Base-by-base conservation (phyloP, 2,797 vertebrate genomes). In the Aulostomus chinensis region DNA sequence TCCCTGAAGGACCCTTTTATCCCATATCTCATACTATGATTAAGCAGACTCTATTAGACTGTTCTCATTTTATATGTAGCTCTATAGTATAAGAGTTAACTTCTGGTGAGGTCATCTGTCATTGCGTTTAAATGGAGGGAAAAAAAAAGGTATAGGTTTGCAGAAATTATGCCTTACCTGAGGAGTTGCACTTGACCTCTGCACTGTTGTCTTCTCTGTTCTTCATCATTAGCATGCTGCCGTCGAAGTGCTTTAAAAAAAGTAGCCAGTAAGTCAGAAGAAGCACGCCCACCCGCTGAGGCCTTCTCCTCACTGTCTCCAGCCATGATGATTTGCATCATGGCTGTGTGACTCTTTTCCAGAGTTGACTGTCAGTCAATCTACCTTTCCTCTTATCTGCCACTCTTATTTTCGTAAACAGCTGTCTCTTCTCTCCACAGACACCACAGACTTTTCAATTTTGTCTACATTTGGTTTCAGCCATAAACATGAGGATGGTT, bases 321-420 rank as follows among this genome's bases (percentile, higher is more conserved):
- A 37, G 61, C 74, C 63, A 84, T 87, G 85, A 84, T 80, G 68
- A 67, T 62, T 72, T 85, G 76, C 69, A 83, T 84, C 60, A 73
- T 80, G 72, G 66, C 53, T 54, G 68, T 65, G 48, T 81, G 70
- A 73, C 56, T 81, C 43, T 54, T 68, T 51, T 78, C 65, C 60
- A 80, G 68, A 69, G 75, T 70, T 72, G 71, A 76, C 67, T 68
- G 26, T 76, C 63, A 80, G 66, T 58, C 60, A 40, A 46, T 52
- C 67, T 60, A 26, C 62, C 50, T 74, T 65, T 61, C 55, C 41
- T 69, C 51, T 17, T 58, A 65, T 78, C 65, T 71, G 72, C 66
- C 73, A 65, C 54, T 72, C 64, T 73, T 49, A 58, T 57, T 46
- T 65, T 46, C 56, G 58, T 76, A 58, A 22, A 11, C 51, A 57